Evolutionary conservation across 2,113 vertebrate species (phyloP).

Genomic region (Oostethus manadensis): DNA sequence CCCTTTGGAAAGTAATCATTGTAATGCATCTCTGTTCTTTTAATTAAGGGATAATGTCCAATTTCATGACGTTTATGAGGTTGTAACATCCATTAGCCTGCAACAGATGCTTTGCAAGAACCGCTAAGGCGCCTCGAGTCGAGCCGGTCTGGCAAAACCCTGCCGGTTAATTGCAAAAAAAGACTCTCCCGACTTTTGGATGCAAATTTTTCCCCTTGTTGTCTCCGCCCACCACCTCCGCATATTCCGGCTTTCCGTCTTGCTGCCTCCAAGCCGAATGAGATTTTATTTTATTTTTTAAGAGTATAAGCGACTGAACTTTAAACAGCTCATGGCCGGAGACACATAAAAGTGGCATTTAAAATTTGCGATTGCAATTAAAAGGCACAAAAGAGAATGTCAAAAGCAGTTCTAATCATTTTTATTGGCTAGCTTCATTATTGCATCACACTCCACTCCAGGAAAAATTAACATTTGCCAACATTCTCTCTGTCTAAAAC

Average conservation of each 20-base stretch:
- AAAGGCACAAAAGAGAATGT: slow-evolving; percentile 74
- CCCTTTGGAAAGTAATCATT: slow-evolving; percentile 68
- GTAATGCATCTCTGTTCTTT: slow-evolving; percentile 81
- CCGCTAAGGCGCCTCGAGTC: slow-evolving; percentile 70
- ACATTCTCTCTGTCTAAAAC: no score
- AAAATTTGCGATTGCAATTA: slow-evolving; percentile 83
- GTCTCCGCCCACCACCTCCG: slow-evolving; percentile 14
- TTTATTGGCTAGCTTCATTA: slow-evolving; percentile 78
- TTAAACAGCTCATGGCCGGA: slow-evolving; percentile 77
- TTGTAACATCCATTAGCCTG: slow-evolving; percentile 81
- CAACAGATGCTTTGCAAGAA: slow-evolving; percentile 77
- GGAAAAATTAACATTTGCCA: no score
- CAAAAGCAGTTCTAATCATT: slow-evolving; percentile 81
- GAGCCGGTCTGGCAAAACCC: slow-evolving; percentile 52
- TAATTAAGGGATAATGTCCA: slow-evolving; percentile 83
- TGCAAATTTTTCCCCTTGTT: slow-evolving; percentile 40
- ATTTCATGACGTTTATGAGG: slow-evolving; percentile 81
- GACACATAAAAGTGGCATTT: slow-evolving; percentile 80
- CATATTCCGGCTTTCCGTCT: slow-evolving; percentile 31
- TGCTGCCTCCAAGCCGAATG: slow-evolving; percentile 56
- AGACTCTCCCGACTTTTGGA: slow-evolving; percentile 23
- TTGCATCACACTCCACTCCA: slow-evolving; percentile 56
- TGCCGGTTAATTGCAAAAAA: slow-evolving; percentile 44
- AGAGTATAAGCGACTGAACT: slow-evolving; percentile 75
- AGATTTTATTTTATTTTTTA: slow-evolving; percentile 58